Evolutionary conservation across 1,140 invertebrate species (phyloP), one percentile per base, ranked within the genome.

Genomic region (Hyphantria cunea): DNA sequence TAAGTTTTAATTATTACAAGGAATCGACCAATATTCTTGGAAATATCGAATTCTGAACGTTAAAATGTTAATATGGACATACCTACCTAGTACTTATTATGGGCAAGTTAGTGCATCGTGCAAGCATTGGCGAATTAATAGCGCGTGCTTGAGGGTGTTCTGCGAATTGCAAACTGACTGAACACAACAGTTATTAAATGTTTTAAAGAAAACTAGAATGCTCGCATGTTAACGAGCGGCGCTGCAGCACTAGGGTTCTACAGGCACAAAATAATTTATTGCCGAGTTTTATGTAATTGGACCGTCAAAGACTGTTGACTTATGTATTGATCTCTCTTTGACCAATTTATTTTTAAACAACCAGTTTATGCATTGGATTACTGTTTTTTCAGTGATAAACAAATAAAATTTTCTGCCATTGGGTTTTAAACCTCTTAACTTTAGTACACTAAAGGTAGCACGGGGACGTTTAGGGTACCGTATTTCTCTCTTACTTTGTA

Each of bases 111-210:
- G 72, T 72, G 74, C 68, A 70, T 53, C 64, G 64, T 50, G 66
- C 65, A 49, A 33, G 64, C 64, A 62, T 48, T 64, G 33, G 44
- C 47, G 39, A 34, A 25, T 48, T 25, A 25, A 25, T 32, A 80
- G 80, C 82, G 80, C 86, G 83, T 86, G 86, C 84, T 83, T 65
- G 68, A 61, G 74, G 78, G 63, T 80, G 74, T 89, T 89, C 86
- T 74, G 59, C 78, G 86, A 88, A 89, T 72, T 66, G 44, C 64
- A 73, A 70, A 75, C 70, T 68, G 68, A 60, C 72, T 76, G 71
- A 71, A 73, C 71, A 64, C 64, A 69, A 66, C 60, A 48, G 59
- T 76, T 66, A 59, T 65, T 34, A 54, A 42, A 50, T 52, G 39
- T 17, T 48, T 52, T 14, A 12, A 39, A 17, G 33, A 33, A 47